A percentile compares a stretch with the other conserved stretches of the same genome.
Evolutionary conservation across 2,888 invertebrate genomes (phyloP).

Genomic region (Lucinisca nassula): DNA sequence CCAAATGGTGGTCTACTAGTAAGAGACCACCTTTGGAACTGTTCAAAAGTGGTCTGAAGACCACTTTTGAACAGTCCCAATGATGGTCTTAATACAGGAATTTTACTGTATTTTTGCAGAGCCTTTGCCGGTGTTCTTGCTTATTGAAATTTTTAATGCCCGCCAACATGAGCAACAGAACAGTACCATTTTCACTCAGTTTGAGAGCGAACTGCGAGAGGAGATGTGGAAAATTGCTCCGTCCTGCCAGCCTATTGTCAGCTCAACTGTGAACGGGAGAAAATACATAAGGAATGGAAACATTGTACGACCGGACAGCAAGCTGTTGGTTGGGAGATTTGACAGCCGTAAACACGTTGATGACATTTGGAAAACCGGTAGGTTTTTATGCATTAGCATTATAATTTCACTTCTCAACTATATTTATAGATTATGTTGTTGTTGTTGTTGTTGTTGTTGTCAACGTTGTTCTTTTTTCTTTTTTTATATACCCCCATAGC

Average conservation of each 20-base stretch:
- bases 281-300: conserved; percentile 43
- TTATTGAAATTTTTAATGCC: conserved; percentile 50
- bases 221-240: conserved; percentile 42
- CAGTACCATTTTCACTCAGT: conserved; percentile 53
- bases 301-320: conserved; percentile 48
- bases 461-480: too few relatives aligned
- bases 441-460: too few relatives aligned
- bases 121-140: conserved; percentile 46
- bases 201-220: conserved; percentile 52
- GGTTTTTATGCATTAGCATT: too few relatives aligned
- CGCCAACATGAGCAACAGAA: conserved; percentile 2
- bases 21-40: too few relatives aligned
- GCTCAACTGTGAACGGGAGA: conserved; percentile 47
- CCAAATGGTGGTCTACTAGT: too few relatives aligned
- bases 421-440: too few relatives aligned
- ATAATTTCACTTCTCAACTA: too few relatives aligned
- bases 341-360: conserved; percentile 43
- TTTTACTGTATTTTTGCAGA: too few relatives aligned
- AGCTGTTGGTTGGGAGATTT: conserved; percentile 48
- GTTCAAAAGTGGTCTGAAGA: too few relatives aligned
- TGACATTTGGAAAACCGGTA: conserved; percentile 25
- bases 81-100: too few relatives aligned
- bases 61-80: too few relatives aligned
- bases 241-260: conserved; percentile 40
- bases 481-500: too few relatives aligned